Evolutionary conservation across 1,140 invertebrate species (phyloP), one percentile per base, ranked within the genome.

Genomic region (Archegozetes longisetosus): DNA sequence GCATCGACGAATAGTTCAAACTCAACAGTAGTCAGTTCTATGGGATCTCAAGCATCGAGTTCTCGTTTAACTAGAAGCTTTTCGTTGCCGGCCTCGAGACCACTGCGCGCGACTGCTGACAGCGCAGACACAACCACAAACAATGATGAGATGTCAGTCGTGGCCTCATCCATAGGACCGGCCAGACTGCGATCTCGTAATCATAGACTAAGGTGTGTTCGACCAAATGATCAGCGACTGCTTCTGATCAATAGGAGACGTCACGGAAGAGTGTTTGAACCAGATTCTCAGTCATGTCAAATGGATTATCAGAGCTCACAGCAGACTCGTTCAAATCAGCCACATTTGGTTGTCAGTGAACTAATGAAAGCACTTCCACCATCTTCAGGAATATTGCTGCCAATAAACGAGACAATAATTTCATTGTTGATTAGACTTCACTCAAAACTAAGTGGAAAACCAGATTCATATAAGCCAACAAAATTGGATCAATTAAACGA

Each of bases 391-490:
- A 40, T 9, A 9, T 17, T 40, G 17, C 25, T 3, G 14, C 40
- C 53, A 48, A 56, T 76, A 3, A 86, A 89, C 65, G 91, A 96
- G 71, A 93, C 87, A 61, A 88, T 96, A 55, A 82, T 96, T 62
- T 90, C 89, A 0, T 74, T 96, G 40, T 73, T 97, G 24, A 74
- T 96, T 12, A 92, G 90, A 71, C 75, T 96, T n/a, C 90, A 96
- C 72, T 87, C 87, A 0, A 89, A 94, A 70, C 73, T 95, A 14
- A 85, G 85, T 0, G 86, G 84, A 3, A 75, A 80, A 40, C 79
- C 85, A 4, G 85, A 91, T 68, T 88, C 85, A 63, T 93, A 80
- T 67, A 77, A 77, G 65, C 75, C 76, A 0, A 68, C 66, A 62
- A 24, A 47, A 51, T 50, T 22, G 28, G 53, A 68, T 6, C n/a